These are phyloP conservation scores for Zygogramma bicolorata DNA, from an alignment of 2,888 invertebrate genomes.

Conservation along the genomic window DNA sequence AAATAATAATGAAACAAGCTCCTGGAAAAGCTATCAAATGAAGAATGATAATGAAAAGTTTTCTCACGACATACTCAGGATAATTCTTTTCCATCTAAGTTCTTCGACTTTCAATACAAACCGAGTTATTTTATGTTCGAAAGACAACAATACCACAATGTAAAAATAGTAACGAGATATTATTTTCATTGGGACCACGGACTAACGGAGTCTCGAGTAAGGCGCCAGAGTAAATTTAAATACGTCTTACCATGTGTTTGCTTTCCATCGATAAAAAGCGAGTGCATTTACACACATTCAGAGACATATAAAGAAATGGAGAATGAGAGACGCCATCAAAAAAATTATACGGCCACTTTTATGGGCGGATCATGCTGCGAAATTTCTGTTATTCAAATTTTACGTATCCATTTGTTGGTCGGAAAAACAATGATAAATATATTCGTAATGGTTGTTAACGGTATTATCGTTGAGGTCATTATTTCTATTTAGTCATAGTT, in stretches of 20 bases:
- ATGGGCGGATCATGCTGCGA: not conserved
- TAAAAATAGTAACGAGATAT: not conserved
- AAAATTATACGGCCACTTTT: not conserved
- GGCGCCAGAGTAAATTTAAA: constrained; percentile 48
- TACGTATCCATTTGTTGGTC: constrained; percentile 3
- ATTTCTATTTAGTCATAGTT: constrained; percentile 18
- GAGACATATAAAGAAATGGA: constrained; percentile 4
- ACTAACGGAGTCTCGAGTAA: constrained; percentile 29
- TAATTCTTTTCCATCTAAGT: too few relatives aligned
- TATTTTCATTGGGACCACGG: not conserved
- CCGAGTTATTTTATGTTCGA: too few relatives aligned
- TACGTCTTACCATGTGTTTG: constrained; percentile 45
- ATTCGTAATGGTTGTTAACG: constrained; percentile 12
- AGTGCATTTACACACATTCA: constrained; percentile 31
- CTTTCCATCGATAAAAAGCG: constrained; percentile 34
- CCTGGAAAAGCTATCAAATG: too few relatives aligned
- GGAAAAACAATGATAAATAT: not conserved
- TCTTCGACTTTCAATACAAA: too few relatives aligned
- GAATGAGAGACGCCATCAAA: constrained; percentile 7
- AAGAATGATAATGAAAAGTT: too few relatives aligned
- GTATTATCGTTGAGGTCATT: constrained; percentile 5
- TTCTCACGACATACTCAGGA: too few relatives aligned
- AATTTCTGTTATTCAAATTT: constrained; percentile 17
- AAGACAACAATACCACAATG: not conserved
- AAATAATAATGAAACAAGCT: too few relatives aligned